Base-by-base conservation (phyloP, 1,140 invertebrate species). In the Theocolax elegans region DNA sequence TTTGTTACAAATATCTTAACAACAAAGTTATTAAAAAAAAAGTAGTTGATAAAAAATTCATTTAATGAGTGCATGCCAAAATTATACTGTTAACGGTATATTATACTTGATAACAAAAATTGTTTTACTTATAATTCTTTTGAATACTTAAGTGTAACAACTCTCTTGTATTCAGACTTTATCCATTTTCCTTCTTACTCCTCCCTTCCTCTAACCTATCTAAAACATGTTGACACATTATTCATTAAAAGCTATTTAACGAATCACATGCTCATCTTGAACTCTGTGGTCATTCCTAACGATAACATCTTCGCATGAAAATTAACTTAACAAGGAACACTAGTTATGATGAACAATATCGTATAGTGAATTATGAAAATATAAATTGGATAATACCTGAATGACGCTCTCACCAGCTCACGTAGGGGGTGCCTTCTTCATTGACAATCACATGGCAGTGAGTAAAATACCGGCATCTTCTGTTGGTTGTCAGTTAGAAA, bases 371-470 rank as follows among this genome's bases (percentile, higher is more conserved):
- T 83, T 85, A 86, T 85, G 82, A 84, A 84, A 83, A 86, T 82
- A 86, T 85, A 85, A 86, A 85, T 85, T 86, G 83, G 84, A 86
- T 84, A 86, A 86, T 86, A 86, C 84, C 84, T 86, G 84, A 82
- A 84, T 86, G 82, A 80, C 80, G 80, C 83, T 83, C 80, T 80
- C 83, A 79, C 78, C 83, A 85, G 80, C 83, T 65, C 69, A 85
- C 77, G 83, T 79, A 83, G 82, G 83, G 83, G 84, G 82, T 84
- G 84, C 77, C 82, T 83, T 85, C 84, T 86, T 86, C 83, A 85
- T 84, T 80, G 77, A 85, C 79, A 86, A 83, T 83, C 83, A 85
- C 80, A 84, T 81, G 81, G 84, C 84, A 86, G 81, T 85, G 81
- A 84, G 80, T 84, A 81, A 81, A 83, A 84, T 76, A 86, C 84